Evolutionary conservation across 2,888 invertebrate genomes (phyloP).

Genomic region (Carterocephalus palaemon): DNA sequence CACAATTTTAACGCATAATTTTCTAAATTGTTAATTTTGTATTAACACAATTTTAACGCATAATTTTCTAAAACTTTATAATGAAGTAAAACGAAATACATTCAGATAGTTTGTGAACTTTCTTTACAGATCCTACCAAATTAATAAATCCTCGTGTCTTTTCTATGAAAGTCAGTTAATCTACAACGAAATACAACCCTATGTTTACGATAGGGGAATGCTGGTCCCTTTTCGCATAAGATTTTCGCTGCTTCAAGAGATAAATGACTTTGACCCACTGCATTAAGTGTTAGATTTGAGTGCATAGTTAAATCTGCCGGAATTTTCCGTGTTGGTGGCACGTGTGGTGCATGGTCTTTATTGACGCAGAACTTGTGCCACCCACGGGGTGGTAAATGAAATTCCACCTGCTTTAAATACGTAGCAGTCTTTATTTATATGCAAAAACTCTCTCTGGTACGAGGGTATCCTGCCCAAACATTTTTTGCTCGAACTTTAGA

Average conservation of each 20-base stretch:
- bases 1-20: too few species aligned
- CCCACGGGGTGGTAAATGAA: slow-evolving; percentile 57
- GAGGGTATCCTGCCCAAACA: slow-evolving; percentile 18
- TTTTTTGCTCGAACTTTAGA: slow-evolving; percentile 3
- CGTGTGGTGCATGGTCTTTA: slow-evolving; percentile 72
- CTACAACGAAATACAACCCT: slow-evolving; percentile 59
- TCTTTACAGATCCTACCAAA: too few species aligned
- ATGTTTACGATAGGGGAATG: slow-evolving; percentile 71
- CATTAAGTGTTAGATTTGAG: slow-evolving; percentile 30
- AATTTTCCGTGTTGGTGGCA: slow-evolving; percentile 69
- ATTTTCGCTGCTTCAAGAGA: slow-evolving; percentile 36
- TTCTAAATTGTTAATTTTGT: too few species aligned
- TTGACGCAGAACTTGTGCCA: slow-evolving; percentile 62
- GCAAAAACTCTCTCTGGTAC: slow-evolving; percentile 44
- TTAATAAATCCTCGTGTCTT: too few species aligned
- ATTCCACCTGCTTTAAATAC: slow-evolving; percentile 70
- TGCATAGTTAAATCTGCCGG: slow-evolving; percentile 37
- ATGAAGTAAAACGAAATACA: too few species aligned
- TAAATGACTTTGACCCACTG: slow-evolving; percentile 35
- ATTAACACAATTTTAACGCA: too few species aligned
- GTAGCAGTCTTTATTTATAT: slow-evolving; percentile 53
- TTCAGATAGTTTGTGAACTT: too few species aligned
- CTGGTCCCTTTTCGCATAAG: slow-evolving; percentile 61
- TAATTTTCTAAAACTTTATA: too few species aligned
- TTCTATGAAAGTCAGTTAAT: slow-evolving; percentile 33